Evolutionary conservation across 2,888 invertebrate genomes (phyloP).

Genomic region (Hanleya hanleyi): DNA sequence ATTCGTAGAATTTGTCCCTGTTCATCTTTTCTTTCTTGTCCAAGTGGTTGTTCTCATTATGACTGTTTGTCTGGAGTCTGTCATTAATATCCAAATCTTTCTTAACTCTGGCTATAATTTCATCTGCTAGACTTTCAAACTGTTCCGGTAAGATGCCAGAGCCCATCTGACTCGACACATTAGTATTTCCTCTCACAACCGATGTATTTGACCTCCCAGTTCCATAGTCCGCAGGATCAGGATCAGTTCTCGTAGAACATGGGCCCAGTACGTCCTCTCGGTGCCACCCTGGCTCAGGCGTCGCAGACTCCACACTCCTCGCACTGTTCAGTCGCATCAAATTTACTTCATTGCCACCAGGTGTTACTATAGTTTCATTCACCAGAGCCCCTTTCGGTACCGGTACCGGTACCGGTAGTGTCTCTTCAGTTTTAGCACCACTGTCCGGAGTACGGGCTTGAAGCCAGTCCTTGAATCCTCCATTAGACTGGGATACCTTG

Average conservation of each 20-base stretch:
- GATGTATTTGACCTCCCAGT: no score
- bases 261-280: background rate
- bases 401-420: conserved; percentile 13
- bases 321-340: conserved; percentile 39
- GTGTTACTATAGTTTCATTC: conserved; percentile 20
- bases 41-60: no score
- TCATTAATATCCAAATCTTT: conserved; percentile 38
- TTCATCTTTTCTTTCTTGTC: no score
- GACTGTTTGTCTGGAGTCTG: background rate
- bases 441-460: conserved; percentile 27
- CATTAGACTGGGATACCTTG: no score
- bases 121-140: conserved; percentile 52
- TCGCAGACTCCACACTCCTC: conserved; percentile 41
- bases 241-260: background rate
- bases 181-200: background rate
- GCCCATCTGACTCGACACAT: background rate
- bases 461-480: no score
- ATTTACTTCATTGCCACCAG: conserved; percentile 28
- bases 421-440: background rate
- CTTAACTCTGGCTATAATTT: conserved; percentile 50
- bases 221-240: no score
- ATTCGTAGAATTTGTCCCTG: no score
- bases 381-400: conserved; percentile 20
- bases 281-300: conserved; percentile 42
- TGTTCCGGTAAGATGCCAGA: conserved; percentile 26